These are phyloP conservation scores for Elgaria multicarinata DNA, from an alignment of 2,113 vertebrate species.

Conservation along the genomic window DNA sequence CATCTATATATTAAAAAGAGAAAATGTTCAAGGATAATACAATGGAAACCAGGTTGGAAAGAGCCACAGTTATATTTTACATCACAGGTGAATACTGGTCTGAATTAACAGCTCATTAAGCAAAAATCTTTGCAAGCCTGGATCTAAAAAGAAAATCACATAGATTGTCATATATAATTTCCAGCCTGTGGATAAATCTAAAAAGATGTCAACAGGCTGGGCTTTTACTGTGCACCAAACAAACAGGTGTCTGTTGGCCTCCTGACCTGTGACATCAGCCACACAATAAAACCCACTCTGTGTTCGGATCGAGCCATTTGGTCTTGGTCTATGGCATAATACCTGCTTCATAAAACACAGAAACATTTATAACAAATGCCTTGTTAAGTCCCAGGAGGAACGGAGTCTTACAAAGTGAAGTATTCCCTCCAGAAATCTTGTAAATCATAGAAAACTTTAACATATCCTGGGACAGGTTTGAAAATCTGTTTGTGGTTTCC, in stretches of 20 bases:
- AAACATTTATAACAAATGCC: conserved; percentile 62
- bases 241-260: conserved; percentile 70
- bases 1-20: conserved; percentile 9
- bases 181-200: conserved; percentile 68
- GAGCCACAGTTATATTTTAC: conserved; percentile 56
- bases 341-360: conserved; percentile 52
- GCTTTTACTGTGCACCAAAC: conserved; percentile 39
- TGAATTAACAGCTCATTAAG: conserved; percentile 74
- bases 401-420: conserved; percentile 54
- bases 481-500: conserved; percentile 73
- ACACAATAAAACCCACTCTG: conserved; percentile 55
- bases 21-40: conserved; percentile 33
- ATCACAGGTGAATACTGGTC: conserved; percentile 63
- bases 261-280: conserved; percentile 61
- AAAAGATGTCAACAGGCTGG: conserved; percentile 52
- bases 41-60: conserved; percentile 56
- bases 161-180: conserved; percentile 63
- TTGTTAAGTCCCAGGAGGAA: conserved; percentile 58
- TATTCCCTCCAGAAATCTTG: conserved; percentile 61
- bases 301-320: conserved; percentile 47
- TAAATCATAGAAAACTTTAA: conserved; percentile 68
- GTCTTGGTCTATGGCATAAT: conserved; percentile 43
- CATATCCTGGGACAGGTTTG: conserved; percentile 66
- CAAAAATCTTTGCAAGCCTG: conserved; percentile 60
- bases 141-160: conserved; percentile 63